These are phyloP conservation scores for Bombyx mandarina DNA, from an alignment of 1,140 invertebrate genomes.

Conservation along the genomic window DNA sequence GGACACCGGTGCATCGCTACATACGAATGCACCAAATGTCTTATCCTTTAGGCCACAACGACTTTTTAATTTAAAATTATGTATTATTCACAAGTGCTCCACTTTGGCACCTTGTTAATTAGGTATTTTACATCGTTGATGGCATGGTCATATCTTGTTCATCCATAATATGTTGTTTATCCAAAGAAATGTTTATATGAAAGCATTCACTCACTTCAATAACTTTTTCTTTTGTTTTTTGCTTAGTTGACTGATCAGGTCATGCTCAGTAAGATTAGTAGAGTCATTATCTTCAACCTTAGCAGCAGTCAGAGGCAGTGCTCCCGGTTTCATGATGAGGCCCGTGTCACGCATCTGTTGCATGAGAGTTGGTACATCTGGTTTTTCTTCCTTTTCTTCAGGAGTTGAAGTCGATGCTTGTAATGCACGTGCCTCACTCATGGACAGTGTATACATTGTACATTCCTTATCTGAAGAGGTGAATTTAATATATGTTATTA, in stretches of 20 bases:
- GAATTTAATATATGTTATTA: neutral
- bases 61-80: no score
- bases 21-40: no score
- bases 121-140: no score
- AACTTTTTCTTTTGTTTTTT: slow-evolving; percentile 93
- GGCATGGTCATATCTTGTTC: no score
- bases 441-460: slow-evolving; percentile 90
- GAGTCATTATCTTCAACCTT: slow-evolving; percentile 70
- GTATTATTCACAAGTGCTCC: no score
- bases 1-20: no score
- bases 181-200: neutral
- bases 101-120: no score
- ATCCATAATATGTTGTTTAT: neutral
- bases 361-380: slow-evolving; percentile 79
- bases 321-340: slow-evolving; percentile 86
- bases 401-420: slow-evolving; percentile 74
- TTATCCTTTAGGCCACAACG: no score
- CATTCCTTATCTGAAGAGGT: slow-evolving; percentile 87
- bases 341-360: slow-evolving; percentile 95
- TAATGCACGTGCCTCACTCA: slow-evolving; percentile 75
- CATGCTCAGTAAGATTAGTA: slow-evolving; percentile 75
- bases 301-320: slow-evolving; percentile 63
- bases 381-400: slow-evolving; percentile 72
- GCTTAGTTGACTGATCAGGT: slow-evolving; percentile 86
- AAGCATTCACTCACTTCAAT: slow-evolving; percentile 77